Conservation (phyloP, 2,113 vertebrate genomes). For the Odontesthes bonariensis region DNA sequence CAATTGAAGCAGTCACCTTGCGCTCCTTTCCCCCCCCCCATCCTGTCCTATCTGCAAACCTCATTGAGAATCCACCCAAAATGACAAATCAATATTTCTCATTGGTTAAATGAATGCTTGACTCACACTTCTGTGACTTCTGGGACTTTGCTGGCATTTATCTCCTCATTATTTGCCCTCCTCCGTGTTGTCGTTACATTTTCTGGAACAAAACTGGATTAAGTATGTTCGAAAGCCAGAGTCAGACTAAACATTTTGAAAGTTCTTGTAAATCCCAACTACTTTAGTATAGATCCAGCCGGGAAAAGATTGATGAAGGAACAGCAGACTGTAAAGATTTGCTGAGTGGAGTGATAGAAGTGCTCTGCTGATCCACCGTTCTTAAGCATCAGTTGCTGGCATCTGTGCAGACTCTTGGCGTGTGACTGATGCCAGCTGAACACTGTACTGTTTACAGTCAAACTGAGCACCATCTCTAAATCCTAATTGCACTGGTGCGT, state of each 20-base stretch:
- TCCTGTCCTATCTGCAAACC: not conserved
- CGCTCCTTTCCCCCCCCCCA: not conserved
- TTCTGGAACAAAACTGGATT: not conserved
- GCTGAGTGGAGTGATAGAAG: conserved; percentile 12
- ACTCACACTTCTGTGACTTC: not conserved
- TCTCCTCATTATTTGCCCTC: not conserved
- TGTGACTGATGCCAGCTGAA: conserved; percentile 27
- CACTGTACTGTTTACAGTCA: conserved; percentile 17
- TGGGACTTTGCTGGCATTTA: conserved; percentile 11
- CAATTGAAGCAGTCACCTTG: not conserved
- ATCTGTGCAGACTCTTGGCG: conserved; percentile 7
- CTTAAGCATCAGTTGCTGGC: conserved; percentile 9
- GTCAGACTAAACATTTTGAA: conserved; percentile 13
- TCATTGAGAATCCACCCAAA: not conserved
- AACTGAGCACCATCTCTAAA: conserved; percentile 3
- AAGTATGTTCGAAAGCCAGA: not conserved
- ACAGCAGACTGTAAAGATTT: not conserved
- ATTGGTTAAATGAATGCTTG: conserved; percentile 5
- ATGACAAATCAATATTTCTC: conserved; percentile 17
- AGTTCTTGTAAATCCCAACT: conserved; percentile 14
- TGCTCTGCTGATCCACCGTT: conserved; percentile 19
- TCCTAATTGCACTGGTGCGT: conserved; percentile 11
- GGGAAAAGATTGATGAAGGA: conserved; percentile 1
- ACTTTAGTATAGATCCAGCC: conserved; percentile 37
- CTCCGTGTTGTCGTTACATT: not conserved